Base-by-base conservation (phyloP, 2,113 vertebrate genomes). In the Leptocoma aspasia region DNA sequence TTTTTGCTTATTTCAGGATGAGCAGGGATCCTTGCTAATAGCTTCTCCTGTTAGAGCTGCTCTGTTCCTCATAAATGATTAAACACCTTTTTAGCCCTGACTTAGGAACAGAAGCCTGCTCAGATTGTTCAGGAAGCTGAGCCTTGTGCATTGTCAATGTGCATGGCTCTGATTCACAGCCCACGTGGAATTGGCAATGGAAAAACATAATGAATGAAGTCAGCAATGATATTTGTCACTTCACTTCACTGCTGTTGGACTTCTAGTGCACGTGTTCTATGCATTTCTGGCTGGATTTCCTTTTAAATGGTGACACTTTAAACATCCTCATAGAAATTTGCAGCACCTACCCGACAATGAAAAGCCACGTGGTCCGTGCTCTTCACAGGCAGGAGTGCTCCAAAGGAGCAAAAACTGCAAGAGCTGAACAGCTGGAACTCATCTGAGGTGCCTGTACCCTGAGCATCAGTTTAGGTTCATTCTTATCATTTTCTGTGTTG, bases 351-450 rank as follows among this genome's bases (percentile, higher is more conserved):
- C 69, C 80, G 84, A 7, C 59, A 61, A 19, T 61, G 69, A 57
- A 86, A 64, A 44, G 7, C 42, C 82, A 28, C 41, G 22, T 70
- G 82, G 57, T 50, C 75, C 30, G 0, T 37, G 41, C 37, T 52
- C 64, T 89, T 89, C 82, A 11, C 3, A 56, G 82, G 47, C 49
- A 59, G 0, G 1, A 73, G 47, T 21, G 63, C 42, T 91, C 85
- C 89, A 83, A 54, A 78, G 88, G 54, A 66, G 42, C n/a, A 72
- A 70, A 82, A 91, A 63, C 78, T 79, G 93, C 66, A 47, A 15
- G 10, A 81, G 31, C 75, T 81, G 92, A 94, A 82, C 95, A 96
- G 77, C 96, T 96, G 94, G 89, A 63, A 39, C 65, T 70, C 86
- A 47, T 79, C 82, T 86, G 37, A 78, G 86, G 66, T 71, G 64